Percentiles rank a stretch among this genome's conserved stretches.
Evolutionary conservation across 2,797 vertebrate genomes (phyloP).

Genomic region (Bryconaethiops microstoma): DNA sequence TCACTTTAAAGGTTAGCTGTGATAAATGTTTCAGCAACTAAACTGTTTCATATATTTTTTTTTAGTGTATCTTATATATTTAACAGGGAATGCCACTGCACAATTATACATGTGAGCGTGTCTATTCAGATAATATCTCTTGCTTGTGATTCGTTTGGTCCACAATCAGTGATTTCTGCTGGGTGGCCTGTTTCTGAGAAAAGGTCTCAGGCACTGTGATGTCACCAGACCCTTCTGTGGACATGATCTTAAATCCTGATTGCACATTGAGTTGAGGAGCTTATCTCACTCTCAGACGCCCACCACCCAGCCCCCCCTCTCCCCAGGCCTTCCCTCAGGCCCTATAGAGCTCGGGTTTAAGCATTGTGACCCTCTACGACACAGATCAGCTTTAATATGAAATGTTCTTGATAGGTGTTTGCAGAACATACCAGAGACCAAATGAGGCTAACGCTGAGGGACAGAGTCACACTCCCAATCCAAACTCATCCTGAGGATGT

Average conservation of each 20-base stretch:
- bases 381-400: constrained; percentile 34
- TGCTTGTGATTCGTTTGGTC: neutral
- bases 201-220: constrained; percentile 28
- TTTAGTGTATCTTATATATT: no score
- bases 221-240: constrained; percentile 29
- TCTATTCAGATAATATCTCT: neutral
- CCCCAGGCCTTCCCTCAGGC: neutral
- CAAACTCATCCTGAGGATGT: neutral
- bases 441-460: neutral
- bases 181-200: constrained; percentile 24
- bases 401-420: constrained; percentile 20
- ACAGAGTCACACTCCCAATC: constrained; percentile 1
- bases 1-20: no score
- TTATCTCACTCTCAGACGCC: constrained; percentile 37
- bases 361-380: constrained; percentile 17
- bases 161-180: constrained; percentile 6
- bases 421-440: neutral
- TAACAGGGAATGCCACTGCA: no score
- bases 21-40: no score
- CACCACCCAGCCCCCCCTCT: constrained; percentile 11
- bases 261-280: constrained; percentile 37
- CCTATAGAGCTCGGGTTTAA: constrained; percentile 25
- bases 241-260: constrained; percentile 48
- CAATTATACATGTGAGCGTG: neutral
- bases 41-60: no score